A percentile compares a stretch with the other conserved stretches of the same genome.
These are phyloP conservation scores for Coregonus suidteri DNA, from an alignment of 2,797 vertebrate genomes.

Conservation along the genomic window DNA sequence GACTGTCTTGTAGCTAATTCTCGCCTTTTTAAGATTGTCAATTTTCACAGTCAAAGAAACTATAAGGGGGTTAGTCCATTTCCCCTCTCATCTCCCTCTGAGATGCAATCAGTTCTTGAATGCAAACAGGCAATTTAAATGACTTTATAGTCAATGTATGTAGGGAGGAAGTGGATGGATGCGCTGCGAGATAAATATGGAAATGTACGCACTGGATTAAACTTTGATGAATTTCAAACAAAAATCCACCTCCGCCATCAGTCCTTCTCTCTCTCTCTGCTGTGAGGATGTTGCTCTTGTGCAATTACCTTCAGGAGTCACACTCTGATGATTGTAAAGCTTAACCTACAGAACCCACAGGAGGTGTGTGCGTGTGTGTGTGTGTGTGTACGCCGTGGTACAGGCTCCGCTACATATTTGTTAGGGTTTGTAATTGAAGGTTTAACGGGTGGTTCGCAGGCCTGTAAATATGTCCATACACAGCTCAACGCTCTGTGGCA, in stretches of 20 bases:
- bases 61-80: slow-evolving; percentile 38
- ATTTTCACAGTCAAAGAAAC: slow-evolving; percentile 61
- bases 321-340: slow-evolving; percentile 66
- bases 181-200: slow-evolving; percentile 70
- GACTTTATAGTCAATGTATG: slow-evolving; percentile 59
- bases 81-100: slow-evolving; percentile 44
- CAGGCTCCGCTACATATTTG: slow-evolving; percentile 57
- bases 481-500: slow-evolving; percentile 61
- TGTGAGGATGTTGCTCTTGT: slow-evolving; percentile 60
- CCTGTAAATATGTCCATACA: slow-evolving; percentile 67
- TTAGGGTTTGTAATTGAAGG: slow-evolving; percentile 76
- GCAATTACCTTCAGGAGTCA: slow-evolving; percentile 74
- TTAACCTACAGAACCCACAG: slow-evolving; percentile 63
- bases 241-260: slow-evolving; percentile 64
- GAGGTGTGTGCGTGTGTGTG: slow-evolving; percentile 14
- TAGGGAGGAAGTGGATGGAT: slow-evolving; percentile 57
- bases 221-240: slow-evolving; percentile 74
- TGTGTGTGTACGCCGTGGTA: slow-evolving; percentile 38
- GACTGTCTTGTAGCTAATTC: slow-evolving; percentile 69
- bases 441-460: slow-evolving; percentile 66
- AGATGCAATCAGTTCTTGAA: slow-evolving; percentile 54
- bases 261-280: slow-evolving; percentile 21
- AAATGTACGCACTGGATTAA: slow-evolving; percentile 71
- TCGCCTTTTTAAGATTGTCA: slow-evolving; percentile 61
- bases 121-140: not conserved